Conservation (phyloP, 2,113 vertebrate species). For the Callospermophilus lateralis region DNA sequence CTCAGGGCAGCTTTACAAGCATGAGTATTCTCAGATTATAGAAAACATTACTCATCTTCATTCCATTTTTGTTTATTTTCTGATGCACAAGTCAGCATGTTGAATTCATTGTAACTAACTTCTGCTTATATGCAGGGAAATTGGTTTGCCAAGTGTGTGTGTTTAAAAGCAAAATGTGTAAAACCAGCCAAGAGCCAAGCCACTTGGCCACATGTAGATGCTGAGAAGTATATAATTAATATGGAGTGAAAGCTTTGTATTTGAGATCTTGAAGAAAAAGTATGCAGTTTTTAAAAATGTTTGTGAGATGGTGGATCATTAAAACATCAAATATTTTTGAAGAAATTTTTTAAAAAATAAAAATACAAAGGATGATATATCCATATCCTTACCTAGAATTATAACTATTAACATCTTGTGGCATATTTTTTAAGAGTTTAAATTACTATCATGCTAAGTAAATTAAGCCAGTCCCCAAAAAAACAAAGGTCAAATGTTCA, state of each 20-base stretch:
- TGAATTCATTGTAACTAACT: constrained; percentile 29
- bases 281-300: background rate
- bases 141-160: background rate
- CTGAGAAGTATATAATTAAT: constrained; percentile 33
- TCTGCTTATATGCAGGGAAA: background rate
- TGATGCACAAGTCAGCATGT: background rate
- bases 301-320: background rate
- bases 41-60: constrained; percentile 39
- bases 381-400: constrained; percentile 27
- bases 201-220: constrained; percentile 13
- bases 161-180: constrained; percentile 36
- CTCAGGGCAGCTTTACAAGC: background rate
- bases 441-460: background rate
- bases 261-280: constrained; percentile 14
- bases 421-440: constrained; percentile 25
- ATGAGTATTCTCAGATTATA: constrained; percentile 19
- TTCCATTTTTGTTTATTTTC: constrained; percentile 55
- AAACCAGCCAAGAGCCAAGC: constrained; percentile 51
- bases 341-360: background rate
- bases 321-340: background rate
- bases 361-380: background rate
- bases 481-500: too few species aligned
- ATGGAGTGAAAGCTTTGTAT: background rate
- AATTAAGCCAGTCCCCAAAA: too few species aligned
- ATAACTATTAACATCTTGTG: background rate